phyloP scores from a whole-genome alignment of 2,797 vertebrate genomes.

The Meriones psammophilus region DNA sequence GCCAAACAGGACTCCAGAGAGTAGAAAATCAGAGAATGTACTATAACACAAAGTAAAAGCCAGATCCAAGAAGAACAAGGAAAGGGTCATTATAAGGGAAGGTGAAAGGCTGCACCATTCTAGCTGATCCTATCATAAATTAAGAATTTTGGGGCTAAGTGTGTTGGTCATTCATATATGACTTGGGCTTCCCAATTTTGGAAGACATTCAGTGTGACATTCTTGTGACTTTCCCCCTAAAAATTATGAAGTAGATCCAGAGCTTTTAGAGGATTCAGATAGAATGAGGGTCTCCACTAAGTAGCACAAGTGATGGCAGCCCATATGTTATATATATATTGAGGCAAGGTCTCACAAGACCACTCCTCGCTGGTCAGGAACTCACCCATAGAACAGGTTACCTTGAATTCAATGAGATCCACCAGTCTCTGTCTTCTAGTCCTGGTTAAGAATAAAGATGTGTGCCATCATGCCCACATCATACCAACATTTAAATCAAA shows the following conservation, averaged over 20 bases:
- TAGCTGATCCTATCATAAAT: background rate
- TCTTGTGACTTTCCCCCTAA: background rate
- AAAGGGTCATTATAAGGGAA: background rate
- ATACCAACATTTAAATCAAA: background rate
- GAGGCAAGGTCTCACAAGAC: too few species aligned
- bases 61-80: background rate
- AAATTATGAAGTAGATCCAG: background rate
- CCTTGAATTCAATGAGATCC: background rate
- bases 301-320: background rate
- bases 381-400: background rate
- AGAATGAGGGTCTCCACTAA: background rate
- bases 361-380: background rate
- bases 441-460: background rate
- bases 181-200: background rate
- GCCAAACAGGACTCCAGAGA: conserved; percentile 23
- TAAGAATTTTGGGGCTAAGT: background rate
- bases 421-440: background rate
- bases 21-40: background rate
- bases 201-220: background rate
- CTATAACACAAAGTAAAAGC: conserved; percentile 7
- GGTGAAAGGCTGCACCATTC: background rate
- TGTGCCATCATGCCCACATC: background rate
- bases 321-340: too few species aligned
- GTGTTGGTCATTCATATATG: background rate
- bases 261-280: background rate